Base-by-base conservation (phyloP, 2,888 invertebrate genomes). In the Tipula unca region DNA sequence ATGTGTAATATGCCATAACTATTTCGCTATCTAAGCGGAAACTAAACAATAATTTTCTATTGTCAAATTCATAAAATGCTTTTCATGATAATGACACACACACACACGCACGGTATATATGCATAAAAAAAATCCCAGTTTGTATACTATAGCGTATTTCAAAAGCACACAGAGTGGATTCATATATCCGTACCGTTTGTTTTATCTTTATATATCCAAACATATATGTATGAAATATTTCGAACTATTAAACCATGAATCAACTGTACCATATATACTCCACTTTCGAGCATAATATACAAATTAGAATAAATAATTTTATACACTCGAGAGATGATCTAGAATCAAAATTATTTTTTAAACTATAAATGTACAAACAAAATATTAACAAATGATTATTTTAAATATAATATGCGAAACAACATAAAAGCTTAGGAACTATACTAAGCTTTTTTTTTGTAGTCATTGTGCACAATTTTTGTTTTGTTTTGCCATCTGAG, bases 341-440 rank as follows among this genome's bases (percentile, higher is more conserved):
- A 20, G 25, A 69, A 69, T 69, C 69, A 69, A 20, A 69, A 69
- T 25, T 69, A 69, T 69, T 14, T 69, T 69, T 69, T 69, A 69
- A 69, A 69, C 69, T 69, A 25, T 20, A n/a, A 17, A 1, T 17
- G 5, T 69, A 25, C 25, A 8, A 69, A 25, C 25, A 69, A 25
- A 69, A 69, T 54, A 69, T 69, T 10, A 69, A 69, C 69, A 69
- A 69, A 69, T 69, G 69, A 69, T 69, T 69, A 69, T 69, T 69
- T 48, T 69, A 69, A 69, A 69, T 25, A 69, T 8, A 25, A 14
- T 25, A 13, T 25, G 25, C 69, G 25, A 69, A 69, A 25, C 25
- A 69, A 69, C 20, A 69, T 69, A 69, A 69, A 69, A 69, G 69
- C 69, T 69, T 69, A 25, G 69, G 13, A 69, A 10, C 25, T 69